phyloP scores from a whole-genome alignment of 2,888 invertebrate genomes.

The Cinara cedri region DNA sequence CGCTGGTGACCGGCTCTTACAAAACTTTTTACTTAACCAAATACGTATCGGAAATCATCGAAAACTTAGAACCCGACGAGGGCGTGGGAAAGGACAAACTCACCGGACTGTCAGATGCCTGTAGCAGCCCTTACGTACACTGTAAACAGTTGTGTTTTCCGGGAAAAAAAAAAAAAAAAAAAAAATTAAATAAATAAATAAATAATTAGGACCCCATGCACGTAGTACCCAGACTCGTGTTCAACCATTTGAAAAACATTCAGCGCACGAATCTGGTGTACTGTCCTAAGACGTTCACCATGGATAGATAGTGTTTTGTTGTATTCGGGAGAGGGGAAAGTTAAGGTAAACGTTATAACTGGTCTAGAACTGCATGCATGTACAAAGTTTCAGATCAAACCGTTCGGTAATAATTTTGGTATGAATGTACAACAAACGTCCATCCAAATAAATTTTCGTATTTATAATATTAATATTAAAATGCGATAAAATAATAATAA shows the following conservation, averaged over 20 bases:
- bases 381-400: no score
- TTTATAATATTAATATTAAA: no score
- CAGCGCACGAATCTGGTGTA: not conserved
- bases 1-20: not conserved
- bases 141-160: not conserved
- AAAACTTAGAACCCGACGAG: constrained; percentile 7
- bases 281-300: not conserved
- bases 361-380: no score
- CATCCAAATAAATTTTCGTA: no score
- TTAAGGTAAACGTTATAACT: no score
- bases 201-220: constrained; percentile 18
- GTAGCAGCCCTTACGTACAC: constrained; percentile 15
- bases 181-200: no score
- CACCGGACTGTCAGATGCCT: not conserved
- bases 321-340: not conserved
- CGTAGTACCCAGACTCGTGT: not conserved
- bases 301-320: not conserved
- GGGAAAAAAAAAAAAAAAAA: no score
- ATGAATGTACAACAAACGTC: no score
- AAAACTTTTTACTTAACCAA: constrained; percentile 8
- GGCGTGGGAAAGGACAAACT: not conserved
- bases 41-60: constrained; percentile 4
- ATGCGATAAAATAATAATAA: no score
- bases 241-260: not conserved
- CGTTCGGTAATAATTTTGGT: no score